A percentile compares a stretch with the other conserved stretches of the same genome.
phyloP scores from a whole-genome alignment of 2,113 vertebrate species.

The Siniperca chuatsi region DNA sequence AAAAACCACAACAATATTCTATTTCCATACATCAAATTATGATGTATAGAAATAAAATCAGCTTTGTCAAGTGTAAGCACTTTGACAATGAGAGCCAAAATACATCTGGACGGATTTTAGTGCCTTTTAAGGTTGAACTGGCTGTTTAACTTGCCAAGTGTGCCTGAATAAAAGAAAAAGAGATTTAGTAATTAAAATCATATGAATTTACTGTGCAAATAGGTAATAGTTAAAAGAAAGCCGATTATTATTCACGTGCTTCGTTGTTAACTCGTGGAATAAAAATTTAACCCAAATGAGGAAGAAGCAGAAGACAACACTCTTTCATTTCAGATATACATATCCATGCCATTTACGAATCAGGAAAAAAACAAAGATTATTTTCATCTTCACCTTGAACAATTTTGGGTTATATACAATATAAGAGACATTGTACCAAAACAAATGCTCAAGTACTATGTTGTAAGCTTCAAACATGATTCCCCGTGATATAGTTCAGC shows the following conservation, averaged over 20 bases:
- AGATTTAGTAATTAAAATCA: background rate
- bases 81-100: background rate
- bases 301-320: slow-evolving; percentile 75
- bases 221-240: slow-evolving; percentile 38
- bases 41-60: slow-evolving; percentile 29
- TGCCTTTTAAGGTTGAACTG: background rate
- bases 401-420: slow-evolving; percentile 71
- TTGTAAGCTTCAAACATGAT: slow-evolving; percentile 70
- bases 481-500: slow-evolving; percentile 57
- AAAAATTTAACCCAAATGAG: slow-evolving; percentile 67
- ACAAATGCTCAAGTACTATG: slow-evolving; percentile 71
- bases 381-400: slow-evolving; percentile 69
- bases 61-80: background rate
- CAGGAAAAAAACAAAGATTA: slow-evolving; percentile 49
- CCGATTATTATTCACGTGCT: slow-evolving; percentile 57
- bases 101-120: slow-evolving; percentile 11
- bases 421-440: slow-evolving; percentile 70
- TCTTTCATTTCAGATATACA: slow-evolving; percentile 77
- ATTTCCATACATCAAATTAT: slow-evolving; percentile 17
- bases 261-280: slow-evolving; percentile 39
- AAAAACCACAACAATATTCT: slow-evolving; percentile 17
- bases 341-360: slow-evolving; percentile 77
- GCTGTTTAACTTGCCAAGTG: slow-evolving; percentile 47
- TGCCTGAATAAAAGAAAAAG: slow-evolving; percentile 12
- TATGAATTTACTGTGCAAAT: slow-evolving; percentile 56